Percentiles rank a stretch among this genome's conserved stretches.
Evolutionary conservation across 1,140 invertebrate genomes (phyloP).

Genomic region (Alviniconcha marisindica): DNA sequence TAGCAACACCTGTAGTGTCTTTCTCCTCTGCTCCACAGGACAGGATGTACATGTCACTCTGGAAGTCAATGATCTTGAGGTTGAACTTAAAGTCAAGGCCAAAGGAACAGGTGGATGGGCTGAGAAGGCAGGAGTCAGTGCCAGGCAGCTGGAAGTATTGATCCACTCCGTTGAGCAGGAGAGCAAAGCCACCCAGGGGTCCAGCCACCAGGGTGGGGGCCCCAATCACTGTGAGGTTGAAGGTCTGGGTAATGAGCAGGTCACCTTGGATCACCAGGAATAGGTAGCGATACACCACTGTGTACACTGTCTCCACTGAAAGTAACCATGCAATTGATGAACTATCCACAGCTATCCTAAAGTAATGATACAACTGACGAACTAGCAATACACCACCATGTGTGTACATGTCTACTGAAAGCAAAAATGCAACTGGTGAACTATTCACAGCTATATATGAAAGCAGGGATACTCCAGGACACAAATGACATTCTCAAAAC

Average conservation of each 20-base stretch:
- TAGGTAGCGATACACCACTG: constrained; percentile 40
- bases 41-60: constrained; percentile 58
- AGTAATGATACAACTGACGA: no score
- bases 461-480: no score
- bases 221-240: constrained; percentile 50
- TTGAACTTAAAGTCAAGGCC: constrained; percentile 62
- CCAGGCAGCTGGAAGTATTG: constrained; percentile 46
- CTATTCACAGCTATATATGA: no score
- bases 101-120: constrained; percentile 51
- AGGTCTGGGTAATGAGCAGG: constrained; percentile 46
- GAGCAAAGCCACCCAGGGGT: constrained; percentile 52
- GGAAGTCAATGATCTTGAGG: constrained; percentile 50
- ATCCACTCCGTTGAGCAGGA: constrained; percentile 53
- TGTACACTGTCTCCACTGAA: constrained; percentile 46
- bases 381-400: no score
- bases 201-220: constrained; percentile 46
- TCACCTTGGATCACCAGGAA: constrained; percentile 52
- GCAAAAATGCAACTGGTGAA: no score
- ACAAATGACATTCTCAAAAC: no score
- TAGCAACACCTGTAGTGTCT: constrained; percentile 50
- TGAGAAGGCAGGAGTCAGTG: constrained; percentile 34
- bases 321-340: no score
- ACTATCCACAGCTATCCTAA: no score
- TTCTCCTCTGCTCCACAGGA: constrained; percentile 57
- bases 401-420: no score